A percentile compares a stretch with the other conserved stretches of the same genome.
phyloP scores from a whole-genome alignment of 2,888 invertebrate species.

The Luffia ferchaultella region DNA sequence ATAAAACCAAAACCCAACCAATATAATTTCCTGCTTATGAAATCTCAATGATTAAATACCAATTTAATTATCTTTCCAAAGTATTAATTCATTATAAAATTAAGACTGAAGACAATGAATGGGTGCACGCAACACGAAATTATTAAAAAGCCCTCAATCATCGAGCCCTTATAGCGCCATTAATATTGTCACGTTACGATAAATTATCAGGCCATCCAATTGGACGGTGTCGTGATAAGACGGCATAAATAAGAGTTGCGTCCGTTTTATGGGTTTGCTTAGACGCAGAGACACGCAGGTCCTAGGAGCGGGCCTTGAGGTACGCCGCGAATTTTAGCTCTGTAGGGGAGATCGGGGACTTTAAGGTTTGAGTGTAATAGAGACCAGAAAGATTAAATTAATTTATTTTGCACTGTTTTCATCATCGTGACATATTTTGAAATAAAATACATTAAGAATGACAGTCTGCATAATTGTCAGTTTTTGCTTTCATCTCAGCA shows the following conservation, averaged over 20 bases:
- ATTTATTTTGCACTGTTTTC: background rate
- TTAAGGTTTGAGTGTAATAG: conserved; percentile 2
- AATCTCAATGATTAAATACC: no score
- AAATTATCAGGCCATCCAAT: conserved; percentile 58
- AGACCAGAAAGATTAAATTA: background rate
- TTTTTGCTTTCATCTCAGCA: no score
- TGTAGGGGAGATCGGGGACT: background rate
- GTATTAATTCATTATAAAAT: no score
- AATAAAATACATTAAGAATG: no score
- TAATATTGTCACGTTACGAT: conserved; percentile 49
- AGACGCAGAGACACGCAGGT: conserved; percentile 23
- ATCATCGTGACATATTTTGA: no score
- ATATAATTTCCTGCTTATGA: no score
- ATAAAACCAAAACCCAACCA: no score
- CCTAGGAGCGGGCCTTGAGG: conserved; percentile 34
- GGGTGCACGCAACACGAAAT: background rate
- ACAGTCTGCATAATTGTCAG: no score
- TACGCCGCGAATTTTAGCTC: conserved; percentile 15
- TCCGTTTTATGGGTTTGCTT: conserved; percentile 32
- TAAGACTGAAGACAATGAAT: background rate
- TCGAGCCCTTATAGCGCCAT: conserved; percentile 24
- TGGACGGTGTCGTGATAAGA: conserved; percentile 56
- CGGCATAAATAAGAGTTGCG: conserved; percentile 43
- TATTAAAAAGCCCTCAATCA: conserved; percentile 7
- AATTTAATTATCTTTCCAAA: no score